Evolutionary conservation across 1,140 invertebrate genomes (phyloP), one percentile per base, ranked within the genome.

Genomic region (Ridgeia piscesae): DNA sequence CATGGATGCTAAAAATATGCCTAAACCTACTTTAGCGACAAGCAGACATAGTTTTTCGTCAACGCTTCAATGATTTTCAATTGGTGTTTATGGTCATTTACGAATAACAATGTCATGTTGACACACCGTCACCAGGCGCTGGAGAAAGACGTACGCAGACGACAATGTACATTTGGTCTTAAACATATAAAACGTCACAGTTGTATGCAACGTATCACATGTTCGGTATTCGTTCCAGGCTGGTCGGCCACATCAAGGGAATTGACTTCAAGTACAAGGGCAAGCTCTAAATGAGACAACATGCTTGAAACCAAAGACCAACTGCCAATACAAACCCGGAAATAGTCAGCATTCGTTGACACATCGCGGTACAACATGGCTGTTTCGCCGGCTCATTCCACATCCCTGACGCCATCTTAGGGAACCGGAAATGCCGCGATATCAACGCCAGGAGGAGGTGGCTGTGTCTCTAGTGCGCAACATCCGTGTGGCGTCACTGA

Each of bases 191-290:
- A 77, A 77, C 8, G 6, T 8, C 17, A 77, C 27, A 77, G 0
- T 77, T 77, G 58, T 77, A 77, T 21, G 58, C 58, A 77, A 77
- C 4, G 11, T 42, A 77, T 21, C 17, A 77, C 2, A 21, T 17
- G 14, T 77, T 31, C 17, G 27, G 11, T 0, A 21, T 21, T 21
- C 58, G 27, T 77, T 77, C 11, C 58, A 77, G 58, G 58, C 58
- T 77, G 58, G 58, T 77, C 58, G 58, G 58, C 58, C 58, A 77
- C 58, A 77, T 77, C 58, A 77, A 77, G 58, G 58, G 58, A 9
- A 77, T 77, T 31, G 58, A 77, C 58, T 77, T 77, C 58, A 77
- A 77, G 58, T 77, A 77, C 58, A 77, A 77, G 58, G 58, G 58
- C 58, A 77, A 77, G 58, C 58, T 77, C 8, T 77, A 77, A 77